Base-by-base conservation (phyloP, 2,888 invertebrate genomes). In the Clostera curtula region DNA sequence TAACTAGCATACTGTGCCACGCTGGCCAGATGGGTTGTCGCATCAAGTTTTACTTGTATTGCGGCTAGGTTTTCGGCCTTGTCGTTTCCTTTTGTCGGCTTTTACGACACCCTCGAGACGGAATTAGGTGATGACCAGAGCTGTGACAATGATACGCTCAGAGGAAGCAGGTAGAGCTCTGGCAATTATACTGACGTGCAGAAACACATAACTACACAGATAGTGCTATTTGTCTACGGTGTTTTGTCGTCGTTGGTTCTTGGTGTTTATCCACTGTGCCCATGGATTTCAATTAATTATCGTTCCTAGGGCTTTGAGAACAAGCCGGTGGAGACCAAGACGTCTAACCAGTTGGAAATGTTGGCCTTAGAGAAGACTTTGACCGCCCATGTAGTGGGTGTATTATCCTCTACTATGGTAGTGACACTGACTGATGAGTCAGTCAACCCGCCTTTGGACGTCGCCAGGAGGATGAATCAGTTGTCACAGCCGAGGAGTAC, bases 291-390 rank as follows among this genome's bases (percentile, higher is more conserved):
- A 19, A n/a, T 19, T 10, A 9, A 1, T 3, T 19, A 5, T 3
- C 5, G 19, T 22, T 20, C 26, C 8, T 43, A 83, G 77, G 83
- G 80, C 17, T 88, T 84, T 59, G 80, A 87, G 62, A 83, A 80
- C 49, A 75, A 82, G 61, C 82, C 76, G 19, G 76, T 82, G 3
- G 86, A 87, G 50, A 69, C 79, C 1, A 86, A 87, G 49, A 72
- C 88, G 1, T 86, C 87, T 2, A 84, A 83, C 24, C 79, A 88
- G 47, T 84, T 93, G 36, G 92, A 92, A 70, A 87, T 87, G 75
- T 61, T 92, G 14, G 89, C 90, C 2, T 72, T 92, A 20, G 90
- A 91, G 31, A 86, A 88, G 56, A 82, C 82, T 3, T 70, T 90
- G 17, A 85, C 76, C 27, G 87, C 90, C 56, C 76, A 83, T 34